These are phyloP conservation scores for Drosophila longiperda DNA, from an alignment of 2,888 invertebrate species.

Conservation along the genomic window DNA sequence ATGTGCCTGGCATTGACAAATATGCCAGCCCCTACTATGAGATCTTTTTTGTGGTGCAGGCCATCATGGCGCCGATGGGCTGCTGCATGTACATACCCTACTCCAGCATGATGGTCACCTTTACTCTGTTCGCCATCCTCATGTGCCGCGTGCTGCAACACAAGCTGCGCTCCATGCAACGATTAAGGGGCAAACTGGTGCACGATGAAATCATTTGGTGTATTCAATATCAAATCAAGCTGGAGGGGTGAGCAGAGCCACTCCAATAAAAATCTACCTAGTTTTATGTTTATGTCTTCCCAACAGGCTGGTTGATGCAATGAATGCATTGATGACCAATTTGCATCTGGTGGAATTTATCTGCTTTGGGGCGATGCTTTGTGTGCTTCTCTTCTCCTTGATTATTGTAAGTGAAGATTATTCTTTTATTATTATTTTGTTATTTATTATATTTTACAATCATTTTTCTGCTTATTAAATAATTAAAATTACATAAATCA, in stretches of 20 bases:
- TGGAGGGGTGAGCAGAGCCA: slow-evolving; percentile 64
- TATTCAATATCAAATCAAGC: slow-evolving; percentile 75
- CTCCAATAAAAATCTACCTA: neutral
- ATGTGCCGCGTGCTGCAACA: slow-evolving; percentile 75
- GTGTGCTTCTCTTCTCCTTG: slow-evolving; percentile 79
- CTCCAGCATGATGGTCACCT: slow-evolving; percentile 72
- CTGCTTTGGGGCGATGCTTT: slow-evolving; percentile 77
- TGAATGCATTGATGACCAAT: slow-evolving; percentile 65
- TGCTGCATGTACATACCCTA: slow-evolving; percentile 82
- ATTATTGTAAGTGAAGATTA: slow-evolving; percentile 62
- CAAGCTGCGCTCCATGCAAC: slow-evolving; percentile 62
- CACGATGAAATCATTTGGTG: slow-evolving; percentile 70
- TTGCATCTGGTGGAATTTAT: slow-evolving; percentile 71
- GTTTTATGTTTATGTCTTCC: neutral
- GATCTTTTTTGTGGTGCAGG: slow-evolving; percentile 70
- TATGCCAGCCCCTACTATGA: slow-evolving; percentile 72
- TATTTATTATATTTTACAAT: neutral
- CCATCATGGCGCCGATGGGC: slow-evolving; percentile 77
- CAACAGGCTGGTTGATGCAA: slow-evolving; percentile 46
- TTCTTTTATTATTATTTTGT: neutral
- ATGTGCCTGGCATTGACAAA: slow-evolving; percentile 72
- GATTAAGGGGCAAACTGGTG: slow-evolving; percentile 32
- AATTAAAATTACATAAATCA: too few relatives aligned
- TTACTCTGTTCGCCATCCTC: slow-evolving; percentile 75
- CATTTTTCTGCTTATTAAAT: neutral